A percentile compares a stretch with the other conserved stretches of the same genome.
These are phyloP conservation scores for Rostratula benghalensis DNA, from an alignment of 2,113 vertebrate species.

Conservation along the genomic window DNA sequence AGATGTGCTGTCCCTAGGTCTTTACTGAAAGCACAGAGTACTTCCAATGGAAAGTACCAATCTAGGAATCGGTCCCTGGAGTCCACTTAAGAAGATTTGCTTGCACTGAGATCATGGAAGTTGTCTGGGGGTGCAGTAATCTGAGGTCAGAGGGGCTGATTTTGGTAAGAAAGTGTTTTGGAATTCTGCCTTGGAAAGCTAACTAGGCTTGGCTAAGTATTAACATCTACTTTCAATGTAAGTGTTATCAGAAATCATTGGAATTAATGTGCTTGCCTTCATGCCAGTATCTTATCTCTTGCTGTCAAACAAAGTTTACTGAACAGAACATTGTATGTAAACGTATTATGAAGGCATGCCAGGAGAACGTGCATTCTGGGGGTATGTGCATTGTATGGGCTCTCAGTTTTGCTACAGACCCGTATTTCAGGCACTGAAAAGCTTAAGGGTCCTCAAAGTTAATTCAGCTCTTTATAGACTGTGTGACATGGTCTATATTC, in stretches of 20 bases:
- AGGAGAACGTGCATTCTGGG: neutral
- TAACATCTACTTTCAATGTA: neutral
- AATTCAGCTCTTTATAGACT: neutral
- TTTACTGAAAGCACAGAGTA: neutral
- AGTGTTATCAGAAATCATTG: neutral
- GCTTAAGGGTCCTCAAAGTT: neutral
- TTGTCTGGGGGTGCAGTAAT: neutral
- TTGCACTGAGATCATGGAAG: neutral
- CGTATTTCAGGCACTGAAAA: neutral
- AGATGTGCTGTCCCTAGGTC: neutral
- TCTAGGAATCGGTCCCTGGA: neutral
- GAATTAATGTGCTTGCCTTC: neutral
- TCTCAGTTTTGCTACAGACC: neutral
- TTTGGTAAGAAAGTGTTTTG: slow-evolving; percentile 8
- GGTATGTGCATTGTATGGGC: neutral
- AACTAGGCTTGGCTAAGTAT: neutral
- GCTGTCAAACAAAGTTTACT: neutral
- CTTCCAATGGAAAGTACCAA: slow-evolving; percentile 3
- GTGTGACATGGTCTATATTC: neutral
- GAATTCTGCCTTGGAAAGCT: slow-evolving; percentile 16
- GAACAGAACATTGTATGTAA: neutral
- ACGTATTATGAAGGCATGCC: neutral
- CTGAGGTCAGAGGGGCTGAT: neutral
- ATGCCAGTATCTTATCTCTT: neutral
- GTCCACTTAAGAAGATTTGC: neutral